Conservation (phyloP, 2,797 vertebrate genomes). For the Rhinella marina region DNA sequence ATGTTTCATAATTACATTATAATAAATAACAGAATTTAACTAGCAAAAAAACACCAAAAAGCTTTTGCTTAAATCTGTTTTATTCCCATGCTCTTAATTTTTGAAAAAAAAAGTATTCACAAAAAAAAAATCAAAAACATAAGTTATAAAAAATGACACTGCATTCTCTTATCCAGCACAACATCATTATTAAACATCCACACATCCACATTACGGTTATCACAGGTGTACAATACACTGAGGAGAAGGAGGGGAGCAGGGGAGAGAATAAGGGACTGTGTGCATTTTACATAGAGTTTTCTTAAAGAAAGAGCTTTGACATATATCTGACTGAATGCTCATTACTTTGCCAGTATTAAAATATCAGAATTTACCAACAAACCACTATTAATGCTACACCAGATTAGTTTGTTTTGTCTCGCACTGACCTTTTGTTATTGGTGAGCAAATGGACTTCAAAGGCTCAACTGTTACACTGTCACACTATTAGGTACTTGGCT, state of each 20-base stretch:
- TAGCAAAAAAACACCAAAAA: constrained; percentile 68
- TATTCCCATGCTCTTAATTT: constrained; percentile 74
- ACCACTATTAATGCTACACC: constrained; percentile 59
- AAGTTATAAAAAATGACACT: constrained; percentile 76
- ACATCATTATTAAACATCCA: constrained; percentile 68
- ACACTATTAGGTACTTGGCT: constrained; percentile 66
- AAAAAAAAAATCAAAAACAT: constrained; percentile 70
- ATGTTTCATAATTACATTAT: constrained; percentile 47
- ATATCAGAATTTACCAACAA: background rate
- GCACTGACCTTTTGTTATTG: constrained; percentile 64
- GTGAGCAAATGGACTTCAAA: constrained; percentile 65
- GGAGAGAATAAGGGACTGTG: constrained; percentile 65
- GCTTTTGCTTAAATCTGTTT: constrained; percentile 67
- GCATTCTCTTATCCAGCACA: constrained; percentile 74
- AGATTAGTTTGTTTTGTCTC: constrained; percentile 68
- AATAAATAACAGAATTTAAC: constrained; percentile 61
- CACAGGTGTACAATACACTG: constrained; percentile 76
- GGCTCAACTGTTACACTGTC: constrained; percentile 63
- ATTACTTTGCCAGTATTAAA: background rate
- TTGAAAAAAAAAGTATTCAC: constrained; percentile 66
- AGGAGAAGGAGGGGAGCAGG: constrained; percentile 57
- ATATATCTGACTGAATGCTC: constrained; percentile 39
- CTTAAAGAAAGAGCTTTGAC: constrained; percentile 71
- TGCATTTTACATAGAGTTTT: constrained; percentile 71
- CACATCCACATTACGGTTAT: constrained; percentile 72